These are phyloP conservation scores for Ecliptopera silaceata DNA, from an alignment of 2,888 invertebrate genomes.

Conservation along the genomic window DNA sequence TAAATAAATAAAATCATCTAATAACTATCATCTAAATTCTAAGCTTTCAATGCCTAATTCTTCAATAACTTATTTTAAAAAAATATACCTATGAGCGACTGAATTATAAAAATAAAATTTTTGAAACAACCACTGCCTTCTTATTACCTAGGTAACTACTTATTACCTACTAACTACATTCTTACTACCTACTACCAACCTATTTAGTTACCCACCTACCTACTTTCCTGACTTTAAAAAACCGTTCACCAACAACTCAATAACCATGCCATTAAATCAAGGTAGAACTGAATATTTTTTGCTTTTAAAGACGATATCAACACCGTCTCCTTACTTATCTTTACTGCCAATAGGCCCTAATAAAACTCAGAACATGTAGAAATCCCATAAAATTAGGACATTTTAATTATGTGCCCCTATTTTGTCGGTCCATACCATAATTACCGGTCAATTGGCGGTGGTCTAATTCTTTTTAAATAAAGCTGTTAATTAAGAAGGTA, in stretches of 20 bases:
- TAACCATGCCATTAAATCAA: constrained; percentile 10
- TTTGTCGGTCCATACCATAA: constrained; percentile 70
- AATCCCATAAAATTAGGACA: constrained; percentile 79
- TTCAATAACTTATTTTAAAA: too few species aligned
- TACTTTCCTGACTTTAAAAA: too few species aligned
- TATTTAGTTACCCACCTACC: too few species aligned
- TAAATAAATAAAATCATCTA: too few species aligned
- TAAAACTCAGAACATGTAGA: constrained; percentile 52
- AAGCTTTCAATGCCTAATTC: too few species aligned
- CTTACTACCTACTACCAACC: too few species aligned
- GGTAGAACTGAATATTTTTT: constrained; percentile 29
- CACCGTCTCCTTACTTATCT: constrained; percentile 46
- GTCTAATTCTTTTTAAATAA: constrained; percentile 78
- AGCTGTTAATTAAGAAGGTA: constrained; percentile 73
- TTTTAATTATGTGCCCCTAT: constrained; percentile 79
- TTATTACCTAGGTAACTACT: too few species aligned
- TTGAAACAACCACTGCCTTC: too few species aligned
- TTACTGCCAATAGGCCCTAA: constrained; percentile 62
- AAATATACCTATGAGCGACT: too few species aligned
- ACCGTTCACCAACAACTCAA: neutral
- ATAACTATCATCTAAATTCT: too few species aligned
- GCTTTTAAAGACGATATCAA: constrained; percentile 29
- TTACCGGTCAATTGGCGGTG: constrained; percentile 64
- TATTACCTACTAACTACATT: too few species aligned
- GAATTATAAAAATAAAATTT: too few species aligned